Percentiles rank a stretch among this genome's conserved stretches.
phyloP scores from a whole-genome alignment of 2,888 invertebrate genomes.

The Watsonalla binaria region DNA sequence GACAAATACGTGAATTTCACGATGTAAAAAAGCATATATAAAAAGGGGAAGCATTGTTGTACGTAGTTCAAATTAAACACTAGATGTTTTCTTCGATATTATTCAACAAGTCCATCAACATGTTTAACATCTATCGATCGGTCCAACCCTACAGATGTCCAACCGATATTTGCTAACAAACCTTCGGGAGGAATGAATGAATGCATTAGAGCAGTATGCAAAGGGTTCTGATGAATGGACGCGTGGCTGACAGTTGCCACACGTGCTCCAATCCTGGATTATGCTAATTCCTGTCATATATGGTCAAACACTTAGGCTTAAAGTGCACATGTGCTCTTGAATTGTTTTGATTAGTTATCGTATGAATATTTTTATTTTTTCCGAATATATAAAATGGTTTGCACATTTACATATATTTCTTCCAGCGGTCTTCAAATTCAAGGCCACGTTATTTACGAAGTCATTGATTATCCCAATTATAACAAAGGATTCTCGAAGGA shows the following conservation, averaged over 20 bases:
- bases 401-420: too few species aligned
- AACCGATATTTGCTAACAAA: constrained; percentile 24
- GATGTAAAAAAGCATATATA: too few species aligned
- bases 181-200: constrained; percentile 30
- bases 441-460: too few species aligned
- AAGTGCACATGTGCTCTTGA: not conserved
- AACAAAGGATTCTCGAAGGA: too few species aligned
- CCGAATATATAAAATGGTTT: too few species aligned
- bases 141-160: constrained; percentile 22
- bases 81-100: not conserved
- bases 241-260: constrained; percentile 35
- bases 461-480: too few species aligned
- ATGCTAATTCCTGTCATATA: constrained; percentile 43
- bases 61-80: too few species aligned
- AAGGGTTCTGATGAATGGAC: constrained; percentile 48
- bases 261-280: constrained; percentile 44
- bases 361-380: too few species aligned
- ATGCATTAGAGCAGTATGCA: constrained; percentile 36
- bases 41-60: too few species aligned
- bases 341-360: not conserved
- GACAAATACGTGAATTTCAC: too few species aligned
- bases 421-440: too few species aligned
- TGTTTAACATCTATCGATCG: constrained; percentile 24
- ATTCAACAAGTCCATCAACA: constrained; percentile 16
- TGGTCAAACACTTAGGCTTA: constrained; percentile 24